Evolutionary conservation across 53 echinoderm and acorn worm species (phyloP).

Genomic region (Zoroaster sp.): DNA sequence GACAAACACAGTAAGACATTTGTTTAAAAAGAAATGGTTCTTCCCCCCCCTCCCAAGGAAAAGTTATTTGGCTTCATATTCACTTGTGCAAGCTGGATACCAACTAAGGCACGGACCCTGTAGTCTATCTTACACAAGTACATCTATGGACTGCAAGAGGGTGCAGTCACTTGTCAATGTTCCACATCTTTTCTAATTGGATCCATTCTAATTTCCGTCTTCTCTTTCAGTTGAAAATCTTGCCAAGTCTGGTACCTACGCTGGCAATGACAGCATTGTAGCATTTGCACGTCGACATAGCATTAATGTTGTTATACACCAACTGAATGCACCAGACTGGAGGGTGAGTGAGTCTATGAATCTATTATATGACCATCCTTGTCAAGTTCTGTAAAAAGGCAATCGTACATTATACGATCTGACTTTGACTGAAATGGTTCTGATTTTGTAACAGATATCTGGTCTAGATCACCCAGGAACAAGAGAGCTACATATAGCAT

Average conservation of each 20-base stretch:
- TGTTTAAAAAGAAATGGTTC: not conserved
- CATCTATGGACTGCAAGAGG: no score
- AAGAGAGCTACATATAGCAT: conserved; percentile 86
- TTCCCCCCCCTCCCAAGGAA: no score
- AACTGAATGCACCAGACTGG: conserved; percentile 95
- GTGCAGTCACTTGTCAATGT: not conserved
- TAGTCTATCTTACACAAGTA: no score
- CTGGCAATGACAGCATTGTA: conserved; percentile 97
- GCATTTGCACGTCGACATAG: conserved; percentile 85
- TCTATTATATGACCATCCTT: not conserved
- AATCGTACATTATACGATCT: no score
- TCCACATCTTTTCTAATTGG: not conserved
- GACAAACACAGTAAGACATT: conserved; percentile 80
- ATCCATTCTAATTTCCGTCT: not conserved
- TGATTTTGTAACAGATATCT: conserved; percentile 44
- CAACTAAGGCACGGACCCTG: not conserved
- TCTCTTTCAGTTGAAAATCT: conserved; percentile 69
- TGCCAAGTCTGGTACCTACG: conserved; percentile 91
- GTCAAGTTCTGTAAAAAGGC: no score
- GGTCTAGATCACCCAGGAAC: conserved; percentile 61
- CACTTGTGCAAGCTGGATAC: not conserved
- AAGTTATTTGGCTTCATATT: not conserved
- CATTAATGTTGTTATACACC: conserved; percentile 91
- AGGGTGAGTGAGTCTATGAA: conserved; percentile 67
- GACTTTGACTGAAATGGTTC: not conserved